Evolutionary conservation across 2,888 invertebrate genomes (phyloP).

Genomic region (Eristalis pertinax): DNA sequence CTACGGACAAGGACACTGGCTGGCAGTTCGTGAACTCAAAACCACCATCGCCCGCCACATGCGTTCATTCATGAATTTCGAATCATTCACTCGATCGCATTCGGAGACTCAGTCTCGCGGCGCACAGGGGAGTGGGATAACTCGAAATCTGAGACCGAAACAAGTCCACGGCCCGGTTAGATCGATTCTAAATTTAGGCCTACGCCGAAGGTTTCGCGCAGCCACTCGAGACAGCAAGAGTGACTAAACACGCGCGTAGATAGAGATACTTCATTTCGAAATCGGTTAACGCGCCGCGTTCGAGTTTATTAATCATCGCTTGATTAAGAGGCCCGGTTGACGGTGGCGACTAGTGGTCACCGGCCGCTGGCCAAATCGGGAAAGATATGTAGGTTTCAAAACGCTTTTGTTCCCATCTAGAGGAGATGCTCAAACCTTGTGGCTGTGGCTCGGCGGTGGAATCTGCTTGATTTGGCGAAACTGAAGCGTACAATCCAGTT

Average conservation of each 20-base stretch:
- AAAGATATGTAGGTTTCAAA: slow-evolving; percentile 36
- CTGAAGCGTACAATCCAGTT: slow-evolving; percentile 52
- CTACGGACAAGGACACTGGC: slow-evolving; percentile 27
- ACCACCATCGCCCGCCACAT: slow-evolving; percentile 4
- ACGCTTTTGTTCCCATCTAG: neutral
- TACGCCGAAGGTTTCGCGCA: slow-evolving; percentile 37
- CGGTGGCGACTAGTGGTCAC: neutral
- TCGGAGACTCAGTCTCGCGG: neutral
- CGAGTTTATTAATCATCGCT: slow-evolving; percentile 60
- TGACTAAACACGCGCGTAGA: slow-evolving; percentile 36
- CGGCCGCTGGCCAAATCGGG: slow-evolving; percentile 41
- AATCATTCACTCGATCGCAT: neutral
- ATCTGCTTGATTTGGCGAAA: slow-evolving; percentile 14
- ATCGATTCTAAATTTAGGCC: slow-evolving; percentile 45
- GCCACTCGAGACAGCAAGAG: slow-evolving; percentile 6
- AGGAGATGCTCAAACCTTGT: slow-evolving; percentile 21
- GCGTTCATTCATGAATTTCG: neutral
- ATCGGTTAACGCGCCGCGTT: slow-evolving; percentile 43
- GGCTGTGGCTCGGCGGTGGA: slow-evolving; percentile 3
- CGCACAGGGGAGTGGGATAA: slow-evolving; percentile 25
- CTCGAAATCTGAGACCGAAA: slow-evolving; percentile 17
- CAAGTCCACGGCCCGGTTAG: slow-evolving; percentile 24
- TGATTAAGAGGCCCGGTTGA: slow-evolving; percentile 47
- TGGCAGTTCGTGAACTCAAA: slow-evolving; percentile 50
- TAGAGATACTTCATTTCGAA: slow-evolving; percentile 42